These are phyloP conservation scores for Schizotus pectinicornis DNA, from an alignment of 2,888 invertebrate species.

Conservation along the genomic window DNA sequence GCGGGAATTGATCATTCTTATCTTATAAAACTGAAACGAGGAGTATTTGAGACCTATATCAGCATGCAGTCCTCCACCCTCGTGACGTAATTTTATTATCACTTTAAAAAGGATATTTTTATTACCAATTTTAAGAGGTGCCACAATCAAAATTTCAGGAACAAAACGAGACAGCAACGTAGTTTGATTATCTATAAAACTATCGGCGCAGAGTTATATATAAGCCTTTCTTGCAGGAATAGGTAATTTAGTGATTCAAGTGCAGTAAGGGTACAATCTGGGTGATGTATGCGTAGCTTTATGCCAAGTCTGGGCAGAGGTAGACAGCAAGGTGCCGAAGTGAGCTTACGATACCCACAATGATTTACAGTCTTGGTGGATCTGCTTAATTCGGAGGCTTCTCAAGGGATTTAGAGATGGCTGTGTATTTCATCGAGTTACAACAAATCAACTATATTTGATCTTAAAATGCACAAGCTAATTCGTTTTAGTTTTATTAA, in stretches of 20 bases:
- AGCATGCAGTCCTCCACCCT: no score
- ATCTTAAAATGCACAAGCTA: conserved; percentile 17
- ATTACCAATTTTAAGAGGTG: no score
- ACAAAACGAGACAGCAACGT: no score
- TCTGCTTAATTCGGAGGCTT: conserved; percentile 50
- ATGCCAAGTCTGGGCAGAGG: conserved; percentile 28
- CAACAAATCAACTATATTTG: conserved; percentile 26
- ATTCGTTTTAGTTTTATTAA: conserved; percentile 23
- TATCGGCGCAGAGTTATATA: conserved; percentile 18
- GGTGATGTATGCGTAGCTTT: conserved; percentile 31
- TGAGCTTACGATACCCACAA: conserved; percentile 34
- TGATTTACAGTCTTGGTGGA: conserved; percentile 49
- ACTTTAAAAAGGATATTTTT: no score
- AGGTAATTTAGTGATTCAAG: conserved; percentile 30
- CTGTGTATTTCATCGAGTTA: conserved; percentile 27
- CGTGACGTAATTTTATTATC: no score
- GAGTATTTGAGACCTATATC: neutral
- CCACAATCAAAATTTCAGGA: no score
- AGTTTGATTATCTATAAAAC: conserved; percentile 27
- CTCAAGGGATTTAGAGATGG: conserved; percentile 42
- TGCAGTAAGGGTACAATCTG: conserved; percentile 29
- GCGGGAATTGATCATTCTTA: conserved; percentile 37
- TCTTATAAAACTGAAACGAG: conserved; percentile 34
- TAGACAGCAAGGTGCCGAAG: conserved; percentile 33
- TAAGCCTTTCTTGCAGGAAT: conserved; percentile 5